phyloP scores from a whole-genome alignment of 1,140 invertebrate genomes.

The Zaprionus africanus region DNA sequence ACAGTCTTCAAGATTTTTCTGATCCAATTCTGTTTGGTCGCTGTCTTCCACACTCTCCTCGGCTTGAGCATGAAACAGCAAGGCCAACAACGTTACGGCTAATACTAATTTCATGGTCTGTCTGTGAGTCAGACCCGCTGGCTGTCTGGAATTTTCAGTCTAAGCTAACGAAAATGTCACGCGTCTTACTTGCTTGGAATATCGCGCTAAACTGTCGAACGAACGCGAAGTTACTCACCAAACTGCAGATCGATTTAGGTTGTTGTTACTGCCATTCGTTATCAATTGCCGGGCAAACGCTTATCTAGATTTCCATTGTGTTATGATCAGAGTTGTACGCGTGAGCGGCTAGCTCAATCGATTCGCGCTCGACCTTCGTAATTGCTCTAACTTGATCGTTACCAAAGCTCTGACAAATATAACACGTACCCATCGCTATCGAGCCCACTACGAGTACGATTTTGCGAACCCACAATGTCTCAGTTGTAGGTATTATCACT shows the following conservation, averaged over 20 bases:
- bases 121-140: slow-evolving; percentile 46
- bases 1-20: slow-evolving; percentile 4
- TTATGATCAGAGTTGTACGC: background rate
- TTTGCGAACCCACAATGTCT: slow-evolving; percentile 9
- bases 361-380: background rate
- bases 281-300: slow-evolving; percentile 28
- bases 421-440: background rate
- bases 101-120: slow-evolving; percentile 44
- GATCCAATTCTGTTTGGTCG: background rate
- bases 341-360: background rate
- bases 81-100: slow-evolving; percentile 17
- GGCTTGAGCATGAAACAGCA: background rate
- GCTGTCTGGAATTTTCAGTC: slow-evolving; percentile 26
- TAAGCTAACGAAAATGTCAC: slow-evolving; percentile 5
- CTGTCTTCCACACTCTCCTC: background rate
- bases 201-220: slow-evolving; percentile 38
- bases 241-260: slow-evolving; percentile 13
- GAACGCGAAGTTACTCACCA: slow-evolving; percentile 12
- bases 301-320: slow-evolving; percentile 38
- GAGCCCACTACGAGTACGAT: no score
- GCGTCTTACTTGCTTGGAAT: slow-evolving; percentile 50
- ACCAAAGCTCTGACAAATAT: background rate
- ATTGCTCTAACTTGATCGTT: background rate
- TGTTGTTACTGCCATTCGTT: slow-evolving; percentile 39
- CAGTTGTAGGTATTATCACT: slow-evolving; percentile 11